Conservation (phyloP, 2,888 invertebrate genomes). For the Ernsta delagoae region DNA sequence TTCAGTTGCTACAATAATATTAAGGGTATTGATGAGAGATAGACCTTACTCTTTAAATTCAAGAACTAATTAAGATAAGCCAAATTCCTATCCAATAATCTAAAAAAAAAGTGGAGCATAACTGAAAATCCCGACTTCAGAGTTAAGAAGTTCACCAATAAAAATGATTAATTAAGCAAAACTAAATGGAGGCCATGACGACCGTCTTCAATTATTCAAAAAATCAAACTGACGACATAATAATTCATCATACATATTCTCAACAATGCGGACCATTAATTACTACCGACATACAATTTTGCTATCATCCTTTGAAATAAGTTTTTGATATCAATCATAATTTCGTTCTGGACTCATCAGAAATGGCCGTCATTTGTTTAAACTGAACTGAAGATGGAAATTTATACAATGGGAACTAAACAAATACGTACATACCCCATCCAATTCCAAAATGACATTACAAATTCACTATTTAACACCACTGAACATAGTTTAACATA, state of each 20-base stretch:
- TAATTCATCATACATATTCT: slow-evolving; percentile 24
- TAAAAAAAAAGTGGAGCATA: too few species aligned
- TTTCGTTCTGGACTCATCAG: slow-evolving; percentile 7
- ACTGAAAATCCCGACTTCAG: neutral
- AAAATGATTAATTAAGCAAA: slow-evolving; percentile 29
- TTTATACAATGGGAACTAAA: neutral
- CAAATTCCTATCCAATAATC: too few species aligned
- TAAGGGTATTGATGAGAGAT: too few species aligned
- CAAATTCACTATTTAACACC: slow-evolving; percentile 33
- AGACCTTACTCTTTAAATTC: too few species aligned
- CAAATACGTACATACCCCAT: slow-evolving; percentile 49
- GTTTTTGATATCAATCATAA: slow-evolving; percentile 22
- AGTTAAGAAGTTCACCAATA: neutral
- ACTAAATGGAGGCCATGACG: slow-evolving; percentile 2
- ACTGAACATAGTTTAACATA: slow-evolving; percentile 14
- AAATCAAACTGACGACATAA: slow-evolving; percentile 15
- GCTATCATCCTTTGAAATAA: slow-evolving; percentile 21
- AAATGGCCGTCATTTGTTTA: neutral
- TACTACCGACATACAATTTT: slow-evolving; percentile 17
- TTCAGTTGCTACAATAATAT: too few species aligned
- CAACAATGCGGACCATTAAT: slow-evolving; percentile 23
- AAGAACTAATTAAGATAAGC: too few species aligned
- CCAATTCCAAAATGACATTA: slow-evolving; percentile 55
- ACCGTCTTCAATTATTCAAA: slow-evolving; percentile 7
- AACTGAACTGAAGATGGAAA: too few species aligned